A percentile compares a stretch with the other conserved stretches of the same genome.
These are phyloP conservation scores for Galeopsomyia nigrocyanea DNA, from an alignment of 2,888 invertebrate species.

Conservation along the genomic window DNA sequence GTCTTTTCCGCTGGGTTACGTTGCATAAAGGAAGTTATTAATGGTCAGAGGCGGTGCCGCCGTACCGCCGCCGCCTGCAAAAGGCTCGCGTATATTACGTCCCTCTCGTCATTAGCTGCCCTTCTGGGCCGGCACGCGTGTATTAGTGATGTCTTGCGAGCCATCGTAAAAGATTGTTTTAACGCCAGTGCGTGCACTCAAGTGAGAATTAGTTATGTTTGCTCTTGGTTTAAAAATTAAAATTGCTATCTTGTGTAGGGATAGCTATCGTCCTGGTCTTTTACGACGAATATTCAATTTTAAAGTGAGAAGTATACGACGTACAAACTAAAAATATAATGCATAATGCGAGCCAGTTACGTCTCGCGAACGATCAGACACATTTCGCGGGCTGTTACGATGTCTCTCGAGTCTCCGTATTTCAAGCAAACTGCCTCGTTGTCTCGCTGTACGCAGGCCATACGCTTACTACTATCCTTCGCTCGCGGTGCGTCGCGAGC, in stretches of 20 bases:
- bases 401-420: slow-evolving; percentile 59
- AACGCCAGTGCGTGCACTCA: too few relatives aligned
- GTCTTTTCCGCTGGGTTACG: slow-evolving; percentile 6
- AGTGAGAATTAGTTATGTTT: too few relatives aligned
- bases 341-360: too few relatives aligned
- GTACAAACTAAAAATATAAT: too few relatives aligned
- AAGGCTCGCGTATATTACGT: slow-evolving; percentile 21
- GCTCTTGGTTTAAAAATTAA: too few relatives aligned
- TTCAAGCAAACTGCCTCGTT: slow-evolving; percentile 49
- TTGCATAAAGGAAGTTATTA: slow-evolving; percentile 48
- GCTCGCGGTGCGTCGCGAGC: slow-evolving; percentile 50
- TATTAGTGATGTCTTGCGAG: slow-evolving; percentile 23
- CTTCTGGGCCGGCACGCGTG: slow-evolving; percentile 1
- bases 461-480: slow-evolving; percentile 55
- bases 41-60: slow-evolving; percentile 24
- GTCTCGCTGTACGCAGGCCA: slow-evolving; percentile 52
- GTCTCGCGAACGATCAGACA: not conserved
- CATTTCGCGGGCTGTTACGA: slow-evolving; percentile 11
- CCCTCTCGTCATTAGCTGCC: slow-evolving; percentile 38
- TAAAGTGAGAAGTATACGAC: too few relatives aligned
- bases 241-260: too few relatives aligned
- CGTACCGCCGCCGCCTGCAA: not conserved
- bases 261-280: too few relatives aligned
- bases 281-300: too few relatives aligned
- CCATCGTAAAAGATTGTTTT: not conserved